Evolutionary conservation across 2,113 vertebrate genomes (phyloP).

Genomic region (Etheostoma cragini): DNA sequence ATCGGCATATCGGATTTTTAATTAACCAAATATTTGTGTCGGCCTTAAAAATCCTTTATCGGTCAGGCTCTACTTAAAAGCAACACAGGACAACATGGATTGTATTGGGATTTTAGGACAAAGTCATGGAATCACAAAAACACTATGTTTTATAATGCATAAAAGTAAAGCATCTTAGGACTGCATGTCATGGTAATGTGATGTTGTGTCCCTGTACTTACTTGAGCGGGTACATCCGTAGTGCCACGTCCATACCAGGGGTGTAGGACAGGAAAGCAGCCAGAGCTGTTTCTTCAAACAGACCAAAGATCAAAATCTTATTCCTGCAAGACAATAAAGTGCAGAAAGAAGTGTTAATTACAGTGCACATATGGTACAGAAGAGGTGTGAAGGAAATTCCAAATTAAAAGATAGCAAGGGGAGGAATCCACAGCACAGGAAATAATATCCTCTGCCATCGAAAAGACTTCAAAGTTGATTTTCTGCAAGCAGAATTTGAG

Average conservation of each 20-base stretch:
- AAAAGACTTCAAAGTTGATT: background rate
- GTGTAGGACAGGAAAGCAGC: conserved; percentile 85
- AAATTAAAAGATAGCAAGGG: background rate
- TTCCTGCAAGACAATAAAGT: conserved; percentile 71
- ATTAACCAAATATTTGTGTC: too few relatives aligned
- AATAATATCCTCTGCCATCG: too few relatives aligned
- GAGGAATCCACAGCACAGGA: background rate
- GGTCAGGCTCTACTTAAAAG: too few relatives aligned
- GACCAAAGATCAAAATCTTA: conserved; percentile 86
- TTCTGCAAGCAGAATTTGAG: background rate
- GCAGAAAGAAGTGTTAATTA: background rate
- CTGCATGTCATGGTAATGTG: background rate
- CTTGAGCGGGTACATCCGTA: conserved; percentile 87
- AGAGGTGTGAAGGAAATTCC: background rate
- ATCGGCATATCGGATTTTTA: too few relatives aligned
- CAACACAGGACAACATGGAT: too few relatives aligned
- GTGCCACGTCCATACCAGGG: conserved; percentile 85
- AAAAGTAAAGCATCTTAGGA: background rate
- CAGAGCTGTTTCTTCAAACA: conserved; percentile 85
- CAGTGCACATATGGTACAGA: background rate
- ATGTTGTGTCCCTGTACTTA: conserved; percentile 46
- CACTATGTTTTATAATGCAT: background rate
- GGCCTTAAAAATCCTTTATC: too few relatives aligned
- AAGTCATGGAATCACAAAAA: background rate
- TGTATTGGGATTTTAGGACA: background rate